These are phyloP conservation scores for Oophaga sylvatica DNA, from an alignment of 2,797 vertebrate genomes.

Conservation along the genomic window DNA sequence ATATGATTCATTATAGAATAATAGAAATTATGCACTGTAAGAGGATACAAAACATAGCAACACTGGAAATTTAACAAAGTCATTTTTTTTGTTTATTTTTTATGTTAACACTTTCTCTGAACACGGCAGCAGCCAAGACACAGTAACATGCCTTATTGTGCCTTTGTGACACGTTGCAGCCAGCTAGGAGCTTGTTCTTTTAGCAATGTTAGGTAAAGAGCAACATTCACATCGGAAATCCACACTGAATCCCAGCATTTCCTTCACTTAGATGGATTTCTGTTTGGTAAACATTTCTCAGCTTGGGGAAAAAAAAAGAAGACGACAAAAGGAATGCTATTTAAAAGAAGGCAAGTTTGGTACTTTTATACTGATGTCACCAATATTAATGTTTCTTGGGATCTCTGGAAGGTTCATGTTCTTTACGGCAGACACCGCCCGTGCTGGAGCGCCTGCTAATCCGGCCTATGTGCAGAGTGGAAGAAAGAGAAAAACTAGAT, in stretches of 20 bases:
- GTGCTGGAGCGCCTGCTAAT: constrained; percentile 96
- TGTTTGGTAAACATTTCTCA: constrained; percentile 86
- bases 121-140: constrained; percentile 81
- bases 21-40: constrained; percentile 38
- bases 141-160: constrained; percentile 80
- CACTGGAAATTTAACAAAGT: constrained; percentile 69
- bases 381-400: constrained; percentile 99
- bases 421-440: constrained; percentile 98
- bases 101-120: constrained; percentile 70
- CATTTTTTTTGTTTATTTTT: constrained; percentile 62
- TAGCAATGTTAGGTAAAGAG: constrained; percentile 75
- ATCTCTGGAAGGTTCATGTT: constrained; percentile 99
- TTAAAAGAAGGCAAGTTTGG: constrained; percentile 99
- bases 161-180: constrained; percentile 79
- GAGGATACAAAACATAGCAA: constrained; percentile 69
- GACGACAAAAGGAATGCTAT: constrained; percentile 78
- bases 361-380: constrained; percentile 99
- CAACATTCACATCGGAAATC: constrained; percentile 70
- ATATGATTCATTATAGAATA: constrained; percentile 63
- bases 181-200: constrained; percentile 68
- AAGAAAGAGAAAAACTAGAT: constrained; percentile 71
- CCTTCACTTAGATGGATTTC: constrained; percentile 78
- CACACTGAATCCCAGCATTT: constrained; percentile 79
- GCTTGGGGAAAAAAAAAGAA: constrained; percentile 70
- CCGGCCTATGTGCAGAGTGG: constrained; percentile 87